Percentiles rank a stretch among this genome's conserved stretches.
phyloP scores from a whole-genome alignment of 2,113 vertebrate genomes.

The Struthidea cinerea region DNA sequence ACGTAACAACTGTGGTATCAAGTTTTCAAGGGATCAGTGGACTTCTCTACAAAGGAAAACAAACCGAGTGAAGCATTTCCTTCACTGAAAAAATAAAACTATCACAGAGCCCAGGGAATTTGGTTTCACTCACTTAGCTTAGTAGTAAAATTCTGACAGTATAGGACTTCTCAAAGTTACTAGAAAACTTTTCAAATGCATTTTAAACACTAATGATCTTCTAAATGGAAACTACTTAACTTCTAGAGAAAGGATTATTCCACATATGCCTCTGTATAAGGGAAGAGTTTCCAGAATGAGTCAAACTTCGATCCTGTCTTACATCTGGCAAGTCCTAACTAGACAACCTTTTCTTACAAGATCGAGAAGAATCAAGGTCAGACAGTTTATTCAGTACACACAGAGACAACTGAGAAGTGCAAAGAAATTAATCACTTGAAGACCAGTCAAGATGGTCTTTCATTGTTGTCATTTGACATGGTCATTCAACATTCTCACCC shows the following conservation, averaged over 20 bases:
- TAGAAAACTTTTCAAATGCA: neutral
- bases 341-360: neutral
- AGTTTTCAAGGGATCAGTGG: neutral
- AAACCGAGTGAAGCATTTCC: accelerated
- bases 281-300: neutral
- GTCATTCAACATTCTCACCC: neutral
- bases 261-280: neutral
- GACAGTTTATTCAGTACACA: neutral
- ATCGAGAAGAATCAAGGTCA: neutral
- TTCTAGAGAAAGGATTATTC: neutral
- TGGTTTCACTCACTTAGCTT: neutral
- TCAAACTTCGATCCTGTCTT: neutral
- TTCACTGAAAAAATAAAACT: neutral
- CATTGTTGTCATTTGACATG: neutral
- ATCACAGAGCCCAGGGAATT: neutral
- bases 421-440: neutral
- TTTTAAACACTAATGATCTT: neutral
- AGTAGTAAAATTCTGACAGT: neutral
- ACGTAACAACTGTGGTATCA: neutral
- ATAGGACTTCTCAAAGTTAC: neutral
- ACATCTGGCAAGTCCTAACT: neutral
- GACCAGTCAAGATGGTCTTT: neutral
- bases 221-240: neutral
- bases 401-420: neutral
- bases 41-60: neutral